Evolutionary conservation across 2,113 vertebrate species (phyloP).

Genomic region (Merops nubicus): DNA sequence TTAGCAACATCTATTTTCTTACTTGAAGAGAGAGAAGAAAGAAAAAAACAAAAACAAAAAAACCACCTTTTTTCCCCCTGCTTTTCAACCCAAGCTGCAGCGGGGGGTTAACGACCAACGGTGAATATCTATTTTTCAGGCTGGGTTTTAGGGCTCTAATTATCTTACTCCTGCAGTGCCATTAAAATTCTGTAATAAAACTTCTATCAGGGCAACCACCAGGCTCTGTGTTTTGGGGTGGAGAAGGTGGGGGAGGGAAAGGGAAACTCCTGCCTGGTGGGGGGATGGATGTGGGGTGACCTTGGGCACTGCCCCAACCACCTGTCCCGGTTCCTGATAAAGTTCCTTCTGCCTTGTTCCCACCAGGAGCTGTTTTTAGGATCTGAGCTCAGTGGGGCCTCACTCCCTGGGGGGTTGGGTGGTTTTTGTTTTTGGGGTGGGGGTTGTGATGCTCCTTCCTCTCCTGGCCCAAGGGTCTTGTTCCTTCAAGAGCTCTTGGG

Average conservation of each 20-base stretch:
- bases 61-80: too few species aligned
- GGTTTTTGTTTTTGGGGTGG: too few species aligned
- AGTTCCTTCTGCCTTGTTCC: neutral
- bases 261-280: too few species aligned
- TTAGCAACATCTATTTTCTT: slow-evolving; percentile 94
- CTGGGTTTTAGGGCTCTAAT: slow-evolving; percentile 75
- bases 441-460: too few species aligned
- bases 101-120: slow-evolving; percentile 38
- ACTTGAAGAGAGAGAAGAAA: slow-evolving; percentile 83
- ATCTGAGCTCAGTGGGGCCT: too few species aligned
- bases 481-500: too few species aligned
- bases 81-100: too few species aligned
- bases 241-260: too few species aligned
- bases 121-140: slow-evolving; percentile 81
- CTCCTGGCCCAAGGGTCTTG: too few species aligned
- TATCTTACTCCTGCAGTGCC: slow-evolving; percentile 77
- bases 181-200: slow-evolving; percentile 83
- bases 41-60: too few species aligned
- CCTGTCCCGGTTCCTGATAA: neutral
- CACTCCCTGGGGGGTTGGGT: too few species aligned
- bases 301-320: slow-evolving; percentile 42
- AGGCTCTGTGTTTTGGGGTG: slow-evolving; percentile 13
- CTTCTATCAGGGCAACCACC: slow-evolving; percentile 67
- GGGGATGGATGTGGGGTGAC: too few species aligned
- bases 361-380: neutral